Base-by-base conservation (phyloP, 2,797 vertebrate genomes). In the Cynopterus sphinx region DNA sequence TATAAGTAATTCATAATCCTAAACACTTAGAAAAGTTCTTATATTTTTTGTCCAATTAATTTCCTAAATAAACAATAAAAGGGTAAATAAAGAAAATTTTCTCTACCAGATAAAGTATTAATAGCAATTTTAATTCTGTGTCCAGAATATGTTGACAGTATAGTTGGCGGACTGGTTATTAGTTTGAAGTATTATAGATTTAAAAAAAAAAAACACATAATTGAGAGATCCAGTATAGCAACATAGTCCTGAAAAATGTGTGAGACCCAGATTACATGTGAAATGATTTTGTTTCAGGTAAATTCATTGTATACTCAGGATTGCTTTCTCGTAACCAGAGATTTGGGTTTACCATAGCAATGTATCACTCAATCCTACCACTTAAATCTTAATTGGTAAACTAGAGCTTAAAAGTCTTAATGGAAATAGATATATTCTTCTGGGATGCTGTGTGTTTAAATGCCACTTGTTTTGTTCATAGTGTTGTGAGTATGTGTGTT, bases 41-140 rank as follows among this genome's bases (percentile, higher is more conserved):
- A 39, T 0, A 59, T 83, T 91, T 94, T 53, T 84, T 16, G 49
- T 83, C 77, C 87, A 53, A n/a, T 43, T 61, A 63, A 33, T 88
- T 84, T 88, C 71, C 51, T 46, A 73, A 83, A 26, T 39, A 21
- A 49, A 51, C 31, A 22, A 16, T 91, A 43, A 74, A 81, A 13
- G 26, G 5, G 6, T 26, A 17, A 55, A 79, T 70, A 78, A 55
- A 67, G 63, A 74, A 78, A 55, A n/a, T 6, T 74, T 31, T 17
- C n/a, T 53, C 31, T 78, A 53, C 19, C 8, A 31, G 55, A 22
- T 71, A 43, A 46, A 82, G 15, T 83, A 39, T 83, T 53, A 77
- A 39, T 83, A 94, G 68, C 24, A 63, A 63, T 70, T 63, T 77
- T 75, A 77, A n/a, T 75, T 96, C 87, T 82, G n/a, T 53, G 36